Base-by-base conservation (phyloP, 1,140 invertebrate species). In the Drosophila pseudoananassae region DNA sequence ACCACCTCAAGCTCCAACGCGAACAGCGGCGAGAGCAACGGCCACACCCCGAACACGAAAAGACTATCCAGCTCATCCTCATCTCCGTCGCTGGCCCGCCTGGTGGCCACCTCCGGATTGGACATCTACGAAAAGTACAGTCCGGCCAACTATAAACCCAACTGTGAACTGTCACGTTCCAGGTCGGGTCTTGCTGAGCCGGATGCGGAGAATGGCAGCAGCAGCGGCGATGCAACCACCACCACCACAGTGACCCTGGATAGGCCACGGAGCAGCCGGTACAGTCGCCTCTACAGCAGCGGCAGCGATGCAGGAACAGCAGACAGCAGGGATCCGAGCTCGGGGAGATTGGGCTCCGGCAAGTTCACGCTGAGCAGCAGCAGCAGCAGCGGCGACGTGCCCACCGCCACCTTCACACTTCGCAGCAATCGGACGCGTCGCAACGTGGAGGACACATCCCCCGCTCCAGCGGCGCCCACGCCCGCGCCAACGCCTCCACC, bases 161-260 rank as follows among this genome's bases (percentile, higher is more conserved):
- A 91, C 73, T 79, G 78, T 90, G 91, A 92, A 90, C 81, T 91
- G 60, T 90, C 91, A 91, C 90, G 91, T 91, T 92, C 91, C 77
- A 92, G 91, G 88, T 92, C 91, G 79, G 79, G 79, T 47, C 52
- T 64, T 77, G 73, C 74, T 84, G 70, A 80, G 54, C 43, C 63
- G 66, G 78, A 63, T 27, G 60, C 31, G 43, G 66, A 40, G 60
- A 76, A 36, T 33, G 59, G 27, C 20, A 64, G 46, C 29, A 40
- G 38, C 46, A 54, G 50, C 27, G 38, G 38, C 20, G 53, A 55
- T 33, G 17, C 27, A 58, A 20, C 20, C 20, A 20, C 46, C 45
- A 65, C 75, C 6, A 68, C 58, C 29, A 85, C 82, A 36, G 80
- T 87, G 10, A 91, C 78, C 0, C 20, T 90, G 70, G 89, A 91